phyloP scores from a whole-genome alignment of 37 sponge, comb jelly and placozoan species.

The Aplysina aerophoba region DNA sequence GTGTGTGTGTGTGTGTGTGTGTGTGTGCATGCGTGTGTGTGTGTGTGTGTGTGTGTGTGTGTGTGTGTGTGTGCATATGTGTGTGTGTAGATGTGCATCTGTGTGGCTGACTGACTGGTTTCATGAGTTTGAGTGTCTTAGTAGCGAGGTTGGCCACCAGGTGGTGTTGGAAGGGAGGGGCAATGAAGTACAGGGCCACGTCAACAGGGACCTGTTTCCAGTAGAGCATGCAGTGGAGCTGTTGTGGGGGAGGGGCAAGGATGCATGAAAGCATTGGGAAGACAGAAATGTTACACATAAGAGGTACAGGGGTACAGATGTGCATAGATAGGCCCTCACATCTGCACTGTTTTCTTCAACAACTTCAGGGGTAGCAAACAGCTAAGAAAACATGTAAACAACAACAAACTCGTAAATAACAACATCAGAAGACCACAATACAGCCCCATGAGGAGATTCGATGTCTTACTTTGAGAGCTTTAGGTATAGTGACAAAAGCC shows the following conservation, averaged over 20 bases:
- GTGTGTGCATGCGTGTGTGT: conserved; percentile 15
- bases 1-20: conserved; percentile 40
- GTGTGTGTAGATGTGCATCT: not conserved
- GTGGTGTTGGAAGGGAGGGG: conserved; percentile 69
- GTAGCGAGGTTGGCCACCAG: conserved; percentile 81
- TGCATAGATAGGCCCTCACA: not conserved
- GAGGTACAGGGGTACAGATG: not conserved
- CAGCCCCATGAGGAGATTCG: too few relatives aligned
- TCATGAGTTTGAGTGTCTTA: conserved; percentile 65
- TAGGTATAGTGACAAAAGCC: conserved; percentile 58
- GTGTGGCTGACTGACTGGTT: conserved; percentile 52
- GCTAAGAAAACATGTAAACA: conserved; percentile 2
- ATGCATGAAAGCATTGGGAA: not conserved
- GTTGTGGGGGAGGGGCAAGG: not conserved
- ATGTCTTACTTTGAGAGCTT: conserved; percentile 55
- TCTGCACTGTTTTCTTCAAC: conserved; percentile 28
- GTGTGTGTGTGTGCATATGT: conserved; percentile 18
- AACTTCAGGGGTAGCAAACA: conserved; percentile 22
- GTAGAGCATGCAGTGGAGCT: conserved; percentile 81
- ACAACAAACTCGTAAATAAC: not conserved
- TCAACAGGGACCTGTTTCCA: conserved; percentile 77
- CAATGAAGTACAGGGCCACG: conserved; percentile 69
- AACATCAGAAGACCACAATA: not conserved
- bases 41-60: conserved; percentile 42
- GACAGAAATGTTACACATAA: not conserved